Conservation (phyloP, 2,113 vertebrate species). For the Gallinago paraguaiae region DNA sequence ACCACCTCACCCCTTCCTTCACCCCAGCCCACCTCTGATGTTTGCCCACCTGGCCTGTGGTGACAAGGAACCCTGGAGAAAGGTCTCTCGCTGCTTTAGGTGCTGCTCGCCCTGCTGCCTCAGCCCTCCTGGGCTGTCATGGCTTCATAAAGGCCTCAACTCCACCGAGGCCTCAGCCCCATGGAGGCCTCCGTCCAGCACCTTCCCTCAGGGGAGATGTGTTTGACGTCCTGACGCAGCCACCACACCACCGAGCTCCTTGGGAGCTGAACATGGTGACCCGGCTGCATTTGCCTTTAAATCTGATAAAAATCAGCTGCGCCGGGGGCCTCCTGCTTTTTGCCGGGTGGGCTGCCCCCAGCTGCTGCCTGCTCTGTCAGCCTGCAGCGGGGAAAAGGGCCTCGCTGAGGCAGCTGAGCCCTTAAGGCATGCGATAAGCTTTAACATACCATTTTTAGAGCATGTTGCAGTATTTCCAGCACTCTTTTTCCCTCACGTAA, state of each 20-base stretch:
- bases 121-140: not conserved
- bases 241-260: accelerated
- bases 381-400: not conserved
- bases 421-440: too few relatives aligned
- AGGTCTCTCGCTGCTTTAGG: too few relatives aligned
- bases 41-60: accelerated
- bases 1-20: not conserved
- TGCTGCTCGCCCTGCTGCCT: not conserved
- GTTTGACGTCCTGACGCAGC: accelerated
- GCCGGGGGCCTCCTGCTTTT: not conserved
- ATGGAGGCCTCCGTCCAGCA: too few relatives aligned
- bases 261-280: accelerated
- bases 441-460: not conserved
- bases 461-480: not conserved
- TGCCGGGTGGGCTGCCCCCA: not conserved
- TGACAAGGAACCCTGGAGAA: accelerated
- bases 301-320: not conserved
- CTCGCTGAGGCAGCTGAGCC: accelerated
- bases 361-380: not conserved
- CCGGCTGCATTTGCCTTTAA: not conserved
- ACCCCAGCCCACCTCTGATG: not conserved
- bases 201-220: not conserved
- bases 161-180: not conserved
- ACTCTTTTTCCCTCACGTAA: not conserved
- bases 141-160: not conserved